Percentiles rank a stretch among this genome's conserved stretches.
phyloP scores from a whole-genome alignment of 2,888 invertebrate species.

The Melitaea athalia region DNA sequence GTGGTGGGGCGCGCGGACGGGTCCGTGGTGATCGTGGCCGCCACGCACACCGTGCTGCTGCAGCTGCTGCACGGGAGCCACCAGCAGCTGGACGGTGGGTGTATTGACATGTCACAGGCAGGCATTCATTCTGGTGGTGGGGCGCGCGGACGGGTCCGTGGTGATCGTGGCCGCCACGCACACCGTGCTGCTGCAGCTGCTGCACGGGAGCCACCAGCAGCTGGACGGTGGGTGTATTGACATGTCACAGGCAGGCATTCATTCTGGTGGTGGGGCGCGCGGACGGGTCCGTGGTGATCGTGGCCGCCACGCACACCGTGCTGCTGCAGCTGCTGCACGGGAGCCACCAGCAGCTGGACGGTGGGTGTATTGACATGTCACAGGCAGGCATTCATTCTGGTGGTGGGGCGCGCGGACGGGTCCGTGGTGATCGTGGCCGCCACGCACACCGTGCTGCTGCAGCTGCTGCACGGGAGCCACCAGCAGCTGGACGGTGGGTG shows the following conservation, averaged over 20 bases:
- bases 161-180: conserved; percentile 98
- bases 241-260: too few relatives aligned
- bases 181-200: conserved; percentile 94
- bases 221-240: conserved; percentile 82
- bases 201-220: conserved; percentile 93
- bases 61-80: conserved; percentile 94
- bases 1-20: conserved; percentile 98
- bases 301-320: too few relatives aligned
- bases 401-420: too few relatives aligned
- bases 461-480: too few relatives aligned
- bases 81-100: conserved; percentile 88
- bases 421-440: too few relatives aligned
- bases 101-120: conserved; percentile 22
- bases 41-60: conserved; percentile 96
- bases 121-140: conserved; percentile 97
- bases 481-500: too few relatives aligned
- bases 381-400: too few relatives aligned
- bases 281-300: too few relatives aligned
- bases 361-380: conserved; percentile 67
- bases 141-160: conserved; percentile 97
- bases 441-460: too few relatives aligned
- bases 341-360: too few relatives aligned
- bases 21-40: conserved; percentile 96
- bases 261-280: too few relatives aligned
- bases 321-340: too few relatives aligned